Base-by-base conservation (phyloP, 2,888 invertebrate species). In the Prenolepis imparis region DNA sequence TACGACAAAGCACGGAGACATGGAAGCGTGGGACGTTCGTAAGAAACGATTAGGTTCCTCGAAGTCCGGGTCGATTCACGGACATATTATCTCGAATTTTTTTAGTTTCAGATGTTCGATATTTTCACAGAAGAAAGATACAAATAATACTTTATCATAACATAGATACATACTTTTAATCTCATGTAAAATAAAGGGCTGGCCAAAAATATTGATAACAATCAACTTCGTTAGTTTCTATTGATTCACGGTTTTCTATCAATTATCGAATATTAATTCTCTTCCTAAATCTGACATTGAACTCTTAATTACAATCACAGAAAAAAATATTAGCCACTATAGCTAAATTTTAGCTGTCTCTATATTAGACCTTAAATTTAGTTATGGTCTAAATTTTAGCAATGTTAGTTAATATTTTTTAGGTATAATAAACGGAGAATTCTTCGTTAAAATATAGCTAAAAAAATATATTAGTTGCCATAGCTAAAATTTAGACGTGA, bases 1-100 rank as follows among this genome's bases (percentile, higher is more conserved):
- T 39, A 83, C 82, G 88, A 88, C 87, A 86, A 90, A 88, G 89
- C 83, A 83, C 88, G 57, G 85, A 87, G 24, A 86, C 87, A 70
- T 78, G 83, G 84, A 78, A 44, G 39, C 78, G 70, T 57, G 36
- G 36, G 8, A 52, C 48, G 18, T 8, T 8, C 8, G 8, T 44
- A 15, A 3, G 70, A 32, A 44, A 0, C 55, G 55, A 55, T 11
- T 21, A 24, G 18, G 12, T 44, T 41, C 8, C n/a, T 61, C 28
- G 18, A 32, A 64, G 64, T 21, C n/a, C 2, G 48, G 32, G 32
- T 48, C 64, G 64, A 74, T 44, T n/a, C 32, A 32, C n/a, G 11
- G 6, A 24, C 21, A 11, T 15, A 44, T 32, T 44, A 12, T 39
- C 24, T 55, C 28, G 18, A 39, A 67, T 55, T 67, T 28, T 39